Evolutionary conservation across 2,888 invertebrate species (phyloP).

Genomic region (Siphlonurus alternatus): DNA sequence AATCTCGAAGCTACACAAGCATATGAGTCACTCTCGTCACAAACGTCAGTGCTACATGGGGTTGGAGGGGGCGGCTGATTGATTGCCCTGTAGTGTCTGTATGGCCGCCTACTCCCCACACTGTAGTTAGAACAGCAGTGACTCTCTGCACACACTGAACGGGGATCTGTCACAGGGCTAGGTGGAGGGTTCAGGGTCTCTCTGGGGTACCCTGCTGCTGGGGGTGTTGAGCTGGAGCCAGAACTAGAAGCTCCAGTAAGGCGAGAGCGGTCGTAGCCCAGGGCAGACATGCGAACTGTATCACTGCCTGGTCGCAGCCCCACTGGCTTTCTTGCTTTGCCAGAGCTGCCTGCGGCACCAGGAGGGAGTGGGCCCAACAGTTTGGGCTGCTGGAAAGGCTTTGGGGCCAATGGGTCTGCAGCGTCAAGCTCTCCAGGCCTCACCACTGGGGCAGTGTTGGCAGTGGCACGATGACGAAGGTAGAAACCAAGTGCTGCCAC

Average conservation of each 20-base stretch:
- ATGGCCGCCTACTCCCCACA: slow-evolving; percentile 32
- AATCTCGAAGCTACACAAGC: slow-evolving; percentile 13
- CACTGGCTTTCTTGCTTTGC: slow-evolving; percentile 3
- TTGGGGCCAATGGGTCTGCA: slow-evolving; percentile 46
- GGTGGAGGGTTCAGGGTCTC: slow-evolving; percentile 83
- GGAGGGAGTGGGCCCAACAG: slow-evolving; percentile 6
- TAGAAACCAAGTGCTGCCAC: not conserved
- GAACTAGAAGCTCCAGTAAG: slow-evolving; percentile 50
- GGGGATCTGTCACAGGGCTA: slow-evolving; percentile 55
- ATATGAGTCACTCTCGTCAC: slow-evolving; percentile 65
- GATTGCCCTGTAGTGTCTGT: slow-evolving; percentile 56
- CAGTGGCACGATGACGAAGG: not conserved
- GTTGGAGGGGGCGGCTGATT: slow-evolving; percentile 85
- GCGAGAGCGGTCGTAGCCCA: slow-evolving; percentile 49
- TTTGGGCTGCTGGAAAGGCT: slow-evolving; percentile 18
- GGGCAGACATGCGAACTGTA: slow-evolving; percentile 43
- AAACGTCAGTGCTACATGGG: slow-evolving; percentile 87
- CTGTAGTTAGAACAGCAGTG: slow-evolving; percentile 7
- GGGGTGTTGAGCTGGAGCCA: slow-evolving; percentile 36
- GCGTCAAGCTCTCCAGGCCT: slow-evolving; percentile 32
- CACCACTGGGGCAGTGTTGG: not conserved
- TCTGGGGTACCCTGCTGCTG: slow-evolving; percentile 50
- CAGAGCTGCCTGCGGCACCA: not conserved
- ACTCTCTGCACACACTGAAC: slow-evolving; percentile 21
- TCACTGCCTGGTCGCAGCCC: slow-evolving; percentile 20